phyloP scores from a whole-genome alignment of 2,888 invertebrate species.

The Dyspetes luteomarginatus region DNA sequence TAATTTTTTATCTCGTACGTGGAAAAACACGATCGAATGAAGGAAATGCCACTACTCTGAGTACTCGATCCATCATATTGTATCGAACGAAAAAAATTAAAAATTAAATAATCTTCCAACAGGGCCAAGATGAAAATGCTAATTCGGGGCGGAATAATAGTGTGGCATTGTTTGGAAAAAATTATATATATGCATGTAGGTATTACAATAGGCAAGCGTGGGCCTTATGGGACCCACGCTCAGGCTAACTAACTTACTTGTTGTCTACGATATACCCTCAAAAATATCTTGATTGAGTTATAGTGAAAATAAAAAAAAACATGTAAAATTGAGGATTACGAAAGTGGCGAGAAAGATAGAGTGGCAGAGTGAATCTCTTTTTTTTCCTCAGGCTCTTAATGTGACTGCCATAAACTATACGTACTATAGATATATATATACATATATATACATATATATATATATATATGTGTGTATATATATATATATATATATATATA shows the following conservation, averaged over 20 bases:
- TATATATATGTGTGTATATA: background rate
- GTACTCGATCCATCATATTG: background rate
- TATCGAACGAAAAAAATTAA: background rate
- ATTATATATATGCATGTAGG: background rate
- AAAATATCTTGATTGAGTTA: conserved; percentile 39
- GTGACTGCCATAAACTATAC: background rate
- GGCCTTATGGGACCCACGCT: conserved; percentile 60
- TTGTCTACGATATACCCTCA: conserved; percentile 9
- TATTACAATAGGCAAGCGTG: conserved; percentile 61
- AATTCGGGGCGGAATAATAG: conserved; percentile 35
- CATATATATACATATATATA: background rate
- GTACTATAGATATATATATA: background rate
- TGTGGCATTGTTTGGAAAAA: conserved; percentile 52
- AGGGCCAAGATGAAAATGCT: conserved; percentile 39
- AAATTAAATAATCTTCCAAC: background rate
- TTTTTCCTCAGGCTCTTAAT: conserved; percentile 12
- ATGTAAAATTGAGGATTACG: conserved; percentile 37
- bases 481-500: background rate
- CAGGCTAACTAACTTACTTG: conserved; percentile 31
- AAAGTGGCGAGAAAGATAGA: conserved; percentile 14
- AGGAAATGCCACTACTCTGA: background rate
- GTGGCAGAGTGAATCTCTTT: conserved; percentile 9
- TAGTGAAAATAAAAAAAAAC: conserved; percentile 19
- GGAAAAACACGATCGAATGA: background rate
- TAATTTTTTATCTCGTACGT: no score